A percentile compares a stretch with the other conserved stretches of the same genome.
Conservation (phyloP, 1,140 invertebrate species). For the Aphelinus certus region DNA sequence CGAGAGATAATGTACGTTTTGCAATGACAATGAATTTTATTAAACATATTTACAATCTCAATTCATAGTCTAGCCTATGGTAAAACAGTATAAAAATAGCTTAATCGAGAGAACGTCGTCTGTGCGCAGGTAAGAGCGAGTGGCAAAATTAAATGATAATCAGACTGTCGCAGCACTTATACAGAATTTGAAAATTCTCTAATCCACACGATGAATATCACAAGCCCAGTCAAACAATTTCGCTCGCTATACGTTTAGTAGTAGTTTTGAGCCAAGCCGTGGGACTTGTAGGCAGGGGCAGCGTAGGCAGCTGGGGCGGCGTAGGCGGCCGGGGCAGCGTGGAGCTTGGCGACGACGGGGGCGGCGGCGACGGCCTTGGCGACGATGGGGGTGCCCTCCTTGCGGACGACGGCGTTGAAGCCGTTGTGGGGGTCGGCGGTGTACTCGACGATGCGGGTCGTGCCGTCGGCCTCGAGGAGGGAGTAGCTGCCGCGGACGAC, state of each 20-base stretch:
- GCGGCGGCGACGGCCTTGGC: constrained; percentile 48
- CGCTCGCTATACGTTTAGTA: neutral
- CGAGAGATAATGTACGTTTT: neutral
- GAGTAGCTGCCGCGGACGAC: constrained; percentile 68
- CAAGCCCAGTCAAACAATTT: neutral
- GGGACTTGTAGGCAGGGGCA: constrained; percentile 8
- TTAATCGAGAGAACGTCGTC: neutral
- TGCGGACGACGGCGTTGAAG: constrained; percentile 70
- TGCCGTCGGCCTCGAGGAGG: constrained; percentile 69
- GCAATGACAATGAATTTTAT: constrained; percentile 1
- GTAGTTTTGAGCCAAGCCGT: neutral
- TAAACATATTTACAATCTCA: constrained; percentile 23
- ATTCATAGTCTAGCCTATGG: neutral
- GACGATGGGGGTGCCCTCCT: constrained; percentile 63
- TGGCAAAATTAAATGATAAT: neutral
- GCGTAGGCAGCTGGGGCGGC: constrained; percentile 34
- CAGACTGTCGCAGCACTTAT: neutral
- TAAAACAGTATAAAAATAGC: neutral
- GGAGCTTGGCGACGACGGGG: constrained; percentile 44
- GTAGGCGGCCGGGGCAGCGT: constrained; percentile 39
- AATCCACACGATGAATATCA: too few species aligned
- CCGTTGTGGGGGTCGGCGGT: constrained; percentile 67
- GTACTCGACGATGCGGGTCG: constrained; percentile 68
- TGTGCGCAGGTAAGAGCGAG: neutral
- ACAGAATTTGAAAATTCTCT: too few species aligned